Percentiles rank a stretch among this genome's conserved stretches.
phyloP scores from a whole-genome alignment of 2,113 vertebrate species.

The Macquaria australasica region DNA sequence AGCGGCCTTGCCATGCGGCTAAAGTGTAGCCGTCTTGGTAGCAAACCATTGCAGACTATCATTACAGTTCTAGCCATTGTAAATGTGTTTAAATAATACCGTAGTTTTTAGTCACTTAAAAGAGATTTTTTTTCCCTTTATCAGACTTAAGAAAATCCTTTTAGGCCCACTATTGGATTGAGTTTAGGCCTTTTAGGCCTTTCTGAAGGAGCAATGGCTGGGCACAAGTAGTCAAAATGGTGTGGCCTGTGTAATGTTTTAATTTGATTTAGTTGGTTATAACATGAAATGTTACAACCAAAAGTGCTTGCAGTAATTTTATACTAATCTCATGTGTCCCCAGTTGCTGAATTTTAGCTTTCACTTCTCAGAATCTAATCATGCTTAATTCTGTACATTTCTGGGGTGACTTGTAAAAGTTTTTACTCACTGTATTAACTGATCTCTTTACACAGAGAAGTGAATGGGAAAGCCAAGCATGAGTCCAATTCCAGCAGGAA shows the following conservation, averaged over 20 bases:
- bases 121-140: background rate
- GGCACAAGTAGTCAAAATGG: background rate
- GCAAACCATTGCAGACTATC: no score
- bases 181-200: background rate
- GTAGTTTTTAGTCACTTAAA: background rate
- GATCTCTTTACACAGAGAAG: constrained; percentile 79
- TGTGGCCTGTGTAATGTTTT: accelerated
- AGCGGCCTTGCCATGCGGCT: constrained; percentile 58
- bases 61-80: no score
- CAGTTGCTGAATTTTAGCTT: background rate
- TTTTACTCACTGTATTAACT: background rate
- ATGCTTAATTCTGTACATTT: background rate
- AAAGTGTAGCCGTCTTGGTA: background rate
- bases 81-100: accelerated
- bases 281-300: background rate
- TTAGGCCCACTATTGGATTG: background rate
- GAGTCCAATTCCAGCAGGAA: constrained; percentile 91
- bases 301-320: background rate
- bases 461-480: constrained; percentile 85
- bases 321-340: no score
- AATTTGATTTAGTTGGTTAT: no score
- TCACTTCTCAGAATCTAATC: background rate
- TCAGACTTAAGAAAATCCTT: background rate
- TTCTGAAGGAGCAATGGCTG: background rate
- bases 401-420: background rate